A percentile compares a stretch with the other conserved stretches of the same genome.
Conservation (phyloP, 2,888 invertebrate species). For the Hybos culiciformis region DNA sequence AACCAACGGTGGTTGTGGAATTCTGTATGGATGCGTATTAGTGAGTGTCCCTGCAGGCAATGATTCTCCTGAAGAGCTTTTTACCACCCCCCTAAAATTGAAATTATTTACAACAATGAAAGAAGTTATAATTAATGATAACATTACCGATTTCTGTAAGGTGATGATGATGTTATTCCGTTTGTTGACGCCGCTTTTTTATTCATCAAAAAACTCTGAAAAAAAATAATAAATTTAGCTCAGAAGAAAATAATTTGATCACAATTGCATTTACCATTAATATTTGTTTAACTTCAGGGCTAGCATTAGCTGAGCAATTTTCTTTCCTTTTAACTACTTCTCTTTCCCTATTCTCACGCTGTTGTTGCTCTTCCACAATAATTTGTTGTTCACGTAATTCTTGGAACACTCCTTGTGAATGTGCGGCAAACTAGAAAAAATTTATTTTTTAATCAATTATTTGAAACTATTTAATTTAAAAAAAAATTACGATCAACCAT, state of each 20-base stretch:
- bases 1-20: slow-evolving; percentile 45
- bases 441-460: too few relatives aligned
- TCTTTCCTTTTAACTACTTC: slow-evolving; percentile 88
- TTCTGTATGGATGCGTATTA: slow-evolving; percentile 54
- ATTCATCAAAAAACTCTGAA: slow-evolving; percentile 64
- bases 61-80: slow-evolving; percentile 51
- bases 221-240: slow-evolving; percentile 5
- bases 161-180: slow-evolving; percentile 50
- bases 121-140: background rate
- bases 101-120: background rate
- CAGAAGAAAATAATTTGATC: too few relatives aligned
- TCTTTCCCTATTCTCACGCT: slow-evolving; percentile 56
- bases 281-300: slow-evolving; percentile 91
- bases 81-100: slow-evolving; percentile 45
- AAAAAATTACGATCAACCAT: too few relatives aligned
- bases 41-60: slow-evolving; percentile 45
- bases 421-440: slow-evolving; percentile 38
- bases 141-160: slow-evolving; percentile 64
- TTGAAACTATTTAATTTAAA: too few relatives aligned
- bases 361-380: slow-evolving; percentile 60
- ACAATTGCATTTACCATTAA: slow-evolving; percentile 74
- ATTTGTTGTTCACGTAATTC: slow-evolving; percentile 88
- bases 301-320: slow-evolving; percentile 92
- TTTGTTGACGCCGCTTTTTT: slow-evolving; percentile 65
- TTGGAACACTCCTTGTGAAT: slow-evolving; percentile 40